phyloP scores from a whole-genome alignment of 2,888 invertebrate species.

The Apodemia zela region DNA sequence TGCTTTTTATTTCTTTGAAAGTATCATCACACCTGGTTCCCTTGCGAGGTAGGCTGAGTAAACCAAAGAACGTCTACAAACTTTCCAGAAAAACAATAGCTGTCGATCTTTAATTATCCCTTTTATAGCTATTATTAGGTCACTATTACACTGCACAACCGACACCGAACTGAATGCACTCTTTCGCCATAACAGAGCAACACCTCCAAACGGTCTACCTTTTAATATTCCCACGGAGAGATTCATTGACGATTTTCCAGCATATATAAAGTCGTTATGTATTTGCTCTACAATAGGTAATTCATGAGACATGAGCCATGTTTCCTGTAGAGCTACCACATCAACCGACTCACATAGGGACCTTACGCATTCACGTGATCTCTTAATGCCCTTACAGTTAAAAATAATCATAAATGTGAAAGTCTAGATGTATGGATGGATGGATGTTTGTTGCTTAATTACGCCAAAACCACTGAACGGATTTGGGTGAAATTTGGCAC shows the following conservation, averaged over 20 bases:
- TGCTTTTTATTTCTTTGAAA: no score
- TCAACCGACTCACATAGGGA: neutral
- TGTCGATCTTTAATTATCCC: no score
- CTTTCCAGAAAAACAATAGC: no score
- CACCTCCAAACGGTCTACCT: neutral
- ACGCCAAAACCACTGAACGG: no score
- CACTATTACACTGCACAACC: neutral
- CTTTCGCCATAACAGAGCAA: neutral
- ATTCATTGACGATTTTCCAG: neutral
- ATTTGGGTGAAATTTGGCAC: no score
- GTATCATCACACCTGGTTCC: no score
- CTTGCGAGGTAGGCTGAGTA: no score
- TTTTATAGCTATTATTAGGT: neutral
- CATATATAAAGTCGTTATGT: neutral
- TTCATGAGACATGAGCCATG: neutral
- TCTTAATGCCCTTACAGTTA: neutral
- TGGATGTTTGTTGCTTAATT: no score
- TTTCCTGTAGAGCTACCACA: neutral
- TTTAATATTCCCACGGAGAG: neutral
- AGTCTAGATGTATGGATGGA: no score
- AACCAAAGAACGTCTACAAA: no score
- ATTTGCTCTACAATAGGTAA: neutral
- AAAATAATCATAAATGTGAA: neutral
- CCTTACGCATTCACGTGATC: neutral
- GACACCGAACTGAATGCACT: neutral